phyloP scores from a whole-genome alignment of 2,113 vertebrate genomes.

The Sigmodon hispidus region DNA sequence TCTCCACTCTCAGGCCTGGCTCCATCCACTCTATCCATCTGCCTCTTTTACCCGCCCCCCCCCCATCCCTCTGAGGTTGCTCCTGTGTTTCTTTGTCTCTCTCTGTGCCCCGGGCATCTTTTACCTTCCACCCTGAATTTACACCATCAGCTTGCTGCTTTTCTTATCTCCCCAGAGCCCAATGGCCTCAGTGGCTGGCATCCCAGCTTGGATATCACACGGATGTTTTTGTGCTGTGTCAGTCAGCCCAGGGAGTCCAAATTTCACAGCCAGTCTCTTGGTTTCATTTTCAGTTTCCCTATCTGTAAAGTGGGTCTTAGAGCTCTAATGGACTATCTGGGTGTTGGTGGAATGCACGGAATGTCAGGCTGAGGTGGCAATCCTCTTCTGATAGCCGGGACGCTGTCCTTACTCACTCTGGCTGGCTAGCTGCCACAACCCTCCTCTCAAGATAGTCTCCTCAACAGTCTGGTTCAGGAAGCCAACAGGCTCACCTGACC shows the following conservation, averaged over 20 bases:
- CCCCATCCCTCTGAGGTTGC: neutral
- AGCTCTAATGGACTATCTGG: neutral
- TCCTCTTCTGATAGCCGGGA: rapidly evolving
- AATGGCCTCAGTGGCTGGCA: neutral
- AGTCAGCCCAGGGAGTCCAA: neutral
- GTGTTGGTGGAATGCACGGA: neutral
- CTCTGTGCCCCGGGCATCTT: neutral
- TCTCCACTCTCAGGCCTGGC: rapidly evolving
- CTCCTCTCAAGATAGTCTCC: neutral
- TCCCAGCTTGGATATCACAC: neutral
- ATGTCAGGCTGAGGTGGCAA: neutral
- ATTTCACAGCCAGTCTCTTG: neutral
- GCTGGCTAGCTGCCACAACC: neutral
- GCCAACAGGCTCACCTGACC: neutral
- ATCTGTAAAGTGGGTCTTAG: neutral
- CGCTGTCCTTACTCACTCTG: neutral
- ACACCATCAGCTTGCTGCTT: neutral
- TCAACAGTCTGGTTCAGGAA: neutral
- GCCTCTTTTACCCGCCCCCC: neutral
- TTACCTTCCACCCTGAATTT: neutral
- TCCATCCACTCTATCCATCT: neutral
- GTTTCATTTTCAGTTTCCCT: neutral
- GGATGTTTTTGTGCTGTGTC: neutral
- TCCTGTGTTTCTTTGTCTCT: neutral
- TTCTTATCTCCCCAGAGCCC: neutral